phyloP scores from a whole-genome alignment of 2,888 invertebrate species.

The Polylopha cassiicola region DNA sequence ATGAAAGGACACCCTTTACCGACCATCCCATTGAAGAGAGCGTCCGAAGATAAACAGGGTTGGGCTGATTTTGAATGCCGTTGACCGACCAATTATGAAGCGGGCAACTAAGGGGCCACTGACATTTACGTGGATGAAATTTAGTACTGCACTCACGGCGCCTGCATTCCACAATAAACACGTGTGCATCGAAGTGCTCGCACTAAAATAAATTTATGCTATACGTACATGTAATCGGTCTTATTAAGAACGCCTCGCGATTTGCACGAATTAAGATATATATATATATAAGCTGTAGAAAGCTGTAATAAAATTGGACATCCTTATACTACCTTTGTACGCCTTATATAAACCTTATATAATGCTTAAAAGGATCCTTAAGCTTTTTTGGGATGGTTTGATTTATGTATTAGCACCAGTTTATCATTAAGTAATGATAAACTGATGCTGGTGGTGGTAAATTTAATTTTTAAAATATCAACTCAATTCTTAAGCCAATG shows the following conservation, averaged over 20 bases:
- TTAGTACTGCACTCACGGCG: conserved; percentile 49
- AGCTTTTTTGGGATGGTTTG: too few species aligned
- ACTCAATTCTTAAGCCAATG: too few species aligned
- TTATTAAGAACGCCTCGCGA: neutral
- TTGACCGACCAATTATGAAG: conserved; percentile 61
- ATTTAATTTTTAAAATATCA: too few species aligned
- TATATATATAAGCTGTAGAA: too few species aligned
- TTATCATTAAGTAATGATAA: too few species aligned
- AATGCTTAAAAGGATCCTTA: too few species aligned
- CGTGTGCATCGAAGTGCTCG: conserved; percentile 46
- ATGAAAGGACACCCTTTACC: conserved; percentile 5
- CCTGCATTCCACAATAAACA: conserved; percentile 43
- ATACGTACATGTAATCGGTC: conserved; percentile 18
- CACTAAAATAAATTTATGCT: conserved; percentile 39
- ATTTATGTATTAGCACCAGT: too few species aligned
- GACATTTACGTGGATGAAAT: conserved; percentile 61
- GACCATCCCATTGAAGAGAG: conserved; percentile 32
- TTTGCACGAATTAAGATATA: too few species aligned
- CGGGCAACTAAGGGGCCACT: conserved; percentile 42
- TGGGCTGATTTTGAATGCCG: conserved; percentile 52
- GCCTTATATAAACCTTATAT: too few species aligned
- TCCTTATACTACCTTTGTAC: too few species aligned
- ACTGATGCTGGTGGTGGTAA: too few species aligned
- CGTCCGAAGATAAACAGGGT: conserved; percentile 43
- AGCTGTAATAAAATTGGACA: too few species aligned